These are phyloP conservation scores for Muscidifurax raptorellus DNA, from an alignment of 1,140 invertebrate genomes.

Conservation along the genomic window DNA sequence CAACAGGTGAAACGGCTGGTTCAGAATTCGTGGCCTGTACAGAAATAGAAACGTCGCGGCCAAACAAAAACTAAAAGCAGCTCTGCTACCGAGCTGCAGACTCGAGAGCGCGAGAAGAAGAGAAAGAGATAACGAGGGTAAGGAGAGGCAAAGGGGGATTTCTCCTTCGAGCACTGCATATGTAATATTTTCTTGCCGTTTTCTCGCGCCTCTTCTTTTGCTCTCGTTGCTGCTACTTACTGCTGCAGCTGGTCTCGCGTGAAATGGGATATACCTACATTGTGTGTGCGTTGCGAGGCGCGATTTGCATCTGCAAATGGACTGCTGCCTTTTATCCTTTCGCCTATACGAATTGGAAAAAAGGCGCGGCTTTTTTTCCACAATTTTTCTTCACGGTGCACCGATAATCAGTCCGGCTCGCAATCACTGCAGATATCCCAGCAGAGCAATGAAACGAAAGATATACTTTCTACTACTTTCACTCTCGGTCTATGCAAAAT, in stretches of 20 bases:
- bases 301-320: neutral
- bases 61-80: neutral
- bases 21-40: slow-evolving; percentile 9
- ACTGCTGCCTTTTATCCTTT: neutral
- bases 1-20: neutral
- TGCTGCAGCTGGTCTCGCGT: neutral
- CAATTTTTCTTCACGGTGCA: neutral
- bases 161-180: neutral
- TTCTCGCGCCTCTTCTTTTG: slow-evolving; percentile 15
- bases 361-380: no score
- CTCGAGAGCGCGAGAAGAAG: neutral
- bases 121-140: slow-evolving; percentile 23
- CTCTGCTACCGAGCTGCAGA: neutral
- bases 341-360: no score
- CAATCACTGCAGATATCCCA: neutral
- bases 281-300: neutral
- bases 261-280: neutral
- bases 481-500: neutral
- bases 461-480: slow-evolving; percentile 39
- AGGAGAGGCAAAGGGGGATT: neutral
- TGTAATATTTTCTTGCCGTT: slow-evolving; percentile 20
- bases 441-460: neutral
- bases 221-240: neutral
- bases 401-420: neutral
- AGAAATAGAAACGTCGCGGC: slow-evolving; percentile 11